Evolutionary conservation across 1,140 invertebrate species (phyloP).

Genomic region (Neodiprion fabricii): DNA sequence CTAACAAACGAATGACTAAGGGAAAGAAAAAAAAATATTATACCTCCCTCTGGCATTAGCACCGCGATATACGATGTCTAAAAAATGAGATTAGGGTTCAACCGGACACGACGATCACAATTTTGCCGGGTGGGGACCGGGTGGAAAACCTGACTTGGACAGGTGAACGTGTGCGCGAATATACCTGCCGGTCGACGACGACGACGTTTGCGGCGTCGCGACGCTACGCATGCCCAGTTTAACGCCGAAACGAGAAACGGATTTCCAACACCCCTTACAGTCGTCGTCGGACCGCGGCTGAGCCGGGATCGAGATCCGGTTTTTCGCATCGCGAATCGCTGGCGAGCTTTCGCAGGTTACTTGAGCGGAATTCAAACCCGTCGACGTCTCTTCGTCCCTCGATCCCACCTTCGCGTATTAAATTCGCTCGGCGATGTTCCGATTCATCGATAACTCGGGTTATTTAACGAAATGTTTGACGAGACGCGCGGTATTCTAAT

Average conservation of each 20-base stretch:
- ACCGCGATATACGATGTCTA: neutral
- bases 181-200: neutral
- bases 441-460: too few relatives aligned
- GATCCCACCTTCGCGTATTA: too few relatives aligned
- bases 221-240: neutral
- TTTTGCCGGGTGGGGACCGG: too few relatives aligned
- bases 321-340: too few relatives aligned
- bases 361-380: neutral
- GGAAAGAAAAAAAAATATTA: neutral
- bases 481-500: too few relatives aligned
- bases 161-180: neutral
- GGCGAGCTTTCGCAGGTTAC: neutral
- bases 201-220: neutral
- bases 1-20: too few relatives aligned
- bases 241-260: neutral
- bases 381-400: too few relatives aligned
- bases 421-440: neutral
- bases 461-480: too few relatives aligned
- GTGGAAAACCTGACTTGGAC: neutral
- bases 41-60: too few relatives aligned
- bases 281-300: neutral
- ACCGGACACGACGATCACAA: neutral
- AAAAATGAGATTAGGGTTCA: neutral
- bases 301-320: neutral
- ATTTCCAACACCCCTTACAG: slow-evolving; percentile 2